Evolutionary conservation across 2,797 vertebrate genomes (phyloP).

Genomic region (Chaenodraco wilsoni): DNA sequence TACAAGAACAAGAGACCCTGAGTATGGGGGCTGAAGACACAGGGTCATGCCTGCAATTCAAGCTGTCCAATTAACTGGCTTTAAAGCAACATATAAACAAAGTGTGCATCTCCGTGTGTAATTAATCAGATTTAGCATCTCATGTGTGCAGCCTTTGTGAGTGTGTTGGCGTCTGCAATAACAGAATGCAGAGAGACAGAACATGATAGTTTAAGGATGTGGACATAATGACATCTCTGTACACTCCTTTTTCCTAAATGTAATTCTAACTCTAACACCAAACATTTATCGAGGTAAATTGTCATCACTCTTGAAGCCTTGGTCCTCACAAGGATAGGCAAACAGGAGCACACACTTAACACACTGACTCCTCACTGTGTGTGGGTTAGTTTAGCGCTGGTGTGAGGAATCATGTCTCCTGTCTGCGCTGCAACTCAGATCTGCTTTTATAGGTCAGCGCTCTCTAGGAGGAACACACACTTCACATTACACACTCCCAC

Average conservation of each 20-base stretch:
- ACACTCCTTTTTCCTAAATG: background rate
- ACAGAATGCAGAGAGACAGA: too few species aligned
- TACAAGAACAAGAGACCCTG: background rate
- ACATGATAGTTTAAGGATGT: too few species aligned
- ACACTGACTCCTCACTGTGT: background rate
- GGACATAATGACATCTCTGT: too few species aligned
- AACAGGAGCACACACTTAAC: background rate
- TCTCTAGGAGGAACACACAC: conserved; percentile 43
- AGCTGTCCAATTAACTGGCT: conserved; percentile 7
- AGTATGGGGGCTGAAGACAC: background rate
- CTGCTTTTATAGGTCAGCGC: conserved; percentile 67
- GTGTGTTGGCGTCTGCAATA: background rate
- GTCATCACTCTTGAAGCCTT: background rate
- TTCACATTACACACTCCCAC: conserved; percentile 5
- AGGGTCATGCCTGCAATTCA: background rate
- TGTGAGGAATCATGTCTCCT: conserved; percentile 56
- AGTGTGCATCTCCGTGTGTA: background rate
- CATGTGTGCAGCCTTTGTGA: background rate
- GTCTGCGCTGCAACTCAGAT: conserved; percentile 48
- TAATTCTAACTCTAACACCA: background rate
- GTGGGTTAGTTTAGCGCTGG: conserved; percentile 46
- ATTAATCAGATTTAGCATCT: background rate
- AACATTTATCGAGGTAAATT: background rate
- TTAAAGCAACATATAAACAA: background rate
- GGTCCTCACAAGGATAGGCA: conserved; percentile 9